These are phyloP conservation scores for Tamandua tetradactyla DNA, from an alignment of 2,797 vertebrate genomes.

Conservation along the genomic window DNA sequence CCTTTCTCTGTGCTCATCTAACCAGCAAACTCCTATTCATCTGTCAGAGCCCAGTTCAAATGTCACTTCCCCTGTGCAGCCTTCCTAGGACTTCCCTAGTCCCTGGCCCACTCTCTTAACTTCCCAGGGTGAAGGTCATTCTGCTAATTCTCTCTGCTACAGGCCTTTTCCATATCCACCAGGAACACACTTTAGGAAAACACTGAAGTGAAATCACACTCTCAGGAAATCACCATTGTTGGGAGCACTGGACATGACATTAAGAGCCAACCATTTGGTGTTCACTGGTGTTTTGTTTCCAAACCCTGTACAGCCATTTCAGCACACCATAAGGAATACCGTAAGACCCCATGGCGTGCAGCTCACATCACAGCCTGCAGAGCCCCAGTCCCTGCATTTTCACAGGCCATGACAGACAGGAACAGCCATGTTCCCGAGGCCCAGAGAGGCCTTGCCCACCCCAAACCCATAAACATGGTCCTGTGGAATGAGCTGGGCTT, in stretches of 20 bases:
- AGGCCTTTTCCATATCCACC: neutral
- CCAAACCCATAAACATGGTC: accelerated
- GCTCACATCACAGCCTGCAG: neutral
- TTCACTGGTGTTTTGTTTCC: neutral
- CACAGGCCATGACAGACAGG: accelerated
- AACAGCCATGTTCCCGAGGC: neutral
- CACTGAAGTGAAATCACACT: neutral
- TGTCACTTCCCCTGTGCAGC: neutral
- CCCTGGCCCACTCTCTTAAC: neutral
- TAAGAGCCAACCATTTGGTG: neutral
- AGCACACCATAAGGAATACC: neutral
- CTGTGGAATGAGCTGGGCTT: neutral
- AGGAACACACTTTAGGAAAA: neutral
- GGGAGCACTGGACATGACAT: neutral
- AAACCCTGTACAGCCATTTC: neutral
- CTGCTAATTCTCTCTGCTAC: neutral
- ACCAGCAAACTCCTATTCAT: neutral
- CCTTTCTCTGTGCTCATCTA: neutral
- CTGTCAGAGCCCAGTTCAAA: neutral
- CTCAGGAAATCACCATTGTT: neutral
- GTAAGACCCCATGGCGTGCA: neutral
- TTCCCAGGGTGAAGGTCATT: no score
- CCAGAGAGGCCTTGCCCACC: neutral
- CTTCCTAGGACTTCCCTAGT: neutral
- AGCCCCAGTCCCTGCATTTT: neutral